Conservation (phyloP, 53 echinoderm and acorn worm species). For the Holothuria scabra region DNA sequence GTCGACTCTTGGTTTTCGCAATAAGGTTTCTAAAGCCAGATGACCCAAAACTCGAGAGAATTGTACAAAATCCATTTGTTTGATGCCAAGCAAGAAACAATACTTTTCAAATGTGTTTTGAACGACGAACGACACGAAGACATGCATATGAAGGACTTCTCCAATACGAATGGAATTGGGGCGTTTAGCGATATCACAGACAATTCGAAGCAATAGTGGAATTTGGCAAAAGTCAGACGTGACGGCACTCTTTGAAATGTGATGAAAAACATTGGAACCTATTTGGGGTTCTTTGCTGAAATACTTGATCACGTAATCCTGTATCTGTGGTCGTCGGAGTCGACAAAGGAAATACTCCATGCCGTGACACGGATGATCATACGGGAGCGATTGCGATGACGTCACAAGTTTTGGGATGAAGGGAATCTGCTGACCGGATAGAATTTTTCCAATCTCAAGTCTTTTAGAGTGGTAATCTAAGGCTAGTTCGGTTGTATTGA, state of each 20-base stretch:
- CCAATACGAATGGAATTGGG: conserved; percentile 17
- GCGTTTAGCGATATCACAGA: conserved; percentile 37
- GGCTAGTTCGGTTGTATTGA: background rate
- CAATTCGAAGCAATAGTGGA: conserved; percentile 17
- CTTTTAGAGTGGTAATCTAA: background rate
- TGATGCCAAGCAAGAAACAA: background rate
- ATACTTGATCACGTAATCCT: background rate
- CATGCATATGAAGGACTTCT: conserved; percentile 27
- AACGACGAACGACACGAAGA: conserved; percentile 23
- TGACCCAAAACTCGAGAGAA: conserved; percentile 29
- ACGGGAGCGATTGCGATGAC: background rate
- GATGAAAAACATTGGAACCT: conserved; percentile 22
- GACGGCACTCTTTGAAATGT: conserved; percentile 8
- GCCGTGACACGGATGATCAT: background rate
- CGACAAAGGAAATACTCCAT: background rate
- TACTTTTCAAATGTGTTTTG: conserved; percentile 35
- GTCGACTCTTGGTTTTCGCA: conserved; percentile 7
- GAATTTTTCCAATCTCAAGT: conserved; percentile 16
- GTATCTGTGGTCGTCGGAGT: background rate
- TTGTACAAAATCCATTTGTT: background rate
- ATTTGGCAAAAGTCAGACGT: conserved; percentile 25
- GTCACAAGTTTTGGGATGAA: conserved; percentile 7
- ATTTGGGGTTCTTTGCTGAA: conserved; percentile 19
- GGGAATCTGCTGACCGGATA: conserved; percentile 1
- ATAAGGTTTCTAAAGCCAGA: conserved; percentile 19